Base-by-base conservation (phyloP, 2,888 invertebrate species). In the Zele albiditarsus region DNA sequence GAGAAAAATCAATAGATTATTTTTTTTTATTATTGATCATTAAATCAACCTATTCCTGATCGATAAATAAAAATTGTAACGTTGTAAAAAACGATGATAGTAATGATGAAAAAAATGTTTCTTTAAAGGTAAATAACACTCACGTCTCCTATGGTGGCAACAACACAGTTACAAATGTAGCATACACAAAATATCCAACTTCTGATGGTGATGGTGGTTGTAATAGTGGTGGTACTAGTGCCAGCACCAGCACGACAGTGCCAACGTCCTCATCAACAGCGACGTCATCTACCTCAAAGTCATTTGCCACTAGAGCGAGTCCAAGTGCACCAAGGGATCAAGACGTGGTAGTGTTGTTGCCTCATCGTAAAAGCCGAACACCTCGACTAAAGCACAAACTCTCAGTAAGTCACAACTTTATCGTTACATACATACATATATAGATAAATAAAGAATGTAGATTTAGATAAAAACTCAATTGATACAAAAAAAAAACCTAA, bases 71-170 rank as follows among this genome's bases (percentile, higher is more conserved):
- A 38, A 38, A 38, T 12, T n/a, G n/a, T n/a, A n/a, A n/a, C n/a
- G n/a, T n/a, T n/a, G n/a, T n/a, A n/a, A n/a, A n/a, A n/a, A 38
- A 38, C 38, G 10, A 38, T 38, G 12, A 2, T 38, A 8, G 12
- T 38, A 23, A 60, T 27, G 25, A 23, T 62, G 2, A 33, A 31
- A 33, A n/a, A 16, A 16, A 2, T 12, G 38, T 42, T 42, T 62
- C n/a, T 38, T 63, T 74, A 3, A 78, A 88, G 88, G 88, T 88
- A 25, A 88, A 94, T 87, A 94, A 94, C 83, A 94, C 94, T 66
- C 94, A 94, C 88, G 94, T 94, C 77, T 94, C 93, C 83, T 93
- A 93, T 82, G 93, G 94, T 67, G 88, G 88, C 16, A 87, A 81
- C 78, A 92, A 92, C 84, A 91, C 93, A 81, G 89, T 91, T 78